Percentiles rank a stretch among this genome's conserved stretches.
Conservation (phyloP, 2,797 vertebrate genomes). For the Centropyge bicolor region DNA sequence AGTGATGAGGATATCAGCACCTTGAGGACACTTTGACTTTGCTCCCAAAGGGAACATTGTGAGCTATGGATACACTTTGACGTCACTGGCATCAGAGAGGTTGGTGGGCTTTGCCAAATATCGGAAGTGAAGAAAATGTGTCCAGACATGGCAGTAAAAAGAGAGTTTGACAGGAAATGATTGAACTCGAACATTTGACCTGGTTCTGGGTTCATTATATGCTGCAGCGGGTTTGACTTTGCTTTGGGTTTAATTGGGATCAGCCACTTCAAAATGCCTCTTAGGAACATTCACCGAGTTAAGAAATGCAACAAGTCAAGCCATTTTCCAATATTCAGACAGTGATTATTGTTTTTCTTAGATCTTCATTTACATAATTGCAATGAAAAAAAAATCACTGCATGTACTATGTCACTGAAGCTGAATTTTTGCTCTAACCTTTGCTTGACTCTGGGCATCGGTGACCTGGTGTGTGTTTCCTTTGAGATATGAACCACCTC, state of each 20-base stretch:
- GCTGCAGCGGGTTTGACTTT: not conserved
- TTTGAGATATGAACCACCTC: constrained; percentile 5
- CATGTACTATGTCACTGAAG: not conserved
- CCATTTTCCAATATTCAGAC: not conserved
- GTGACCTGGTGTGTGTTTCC: not conserved
- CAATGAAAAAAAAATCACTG: not conserved
- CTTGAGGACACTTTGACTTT: constrained; percentile 2
- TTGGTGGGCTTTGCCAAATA: not conserved
- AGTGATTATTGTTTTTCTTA: not conserved
- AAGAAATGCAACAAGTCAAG: not conserved
- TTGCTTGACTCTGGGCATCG: not conserved
- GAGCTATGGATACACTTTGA: constrained; percentile 1
- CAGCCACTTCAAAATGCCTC: not conserved
- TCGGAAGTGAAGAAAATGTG: too few relatives aligned
- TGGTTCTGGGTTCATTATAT: not conserved
- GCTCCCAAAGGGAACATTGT: not conserved
- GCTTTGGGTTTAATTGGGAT: not conserved
- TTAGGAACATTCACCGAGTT: not conserved
- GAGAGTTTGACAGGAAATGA: not conserved
- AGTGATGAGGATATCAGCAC: not conserved
- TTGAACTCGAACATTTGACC: not conserved
- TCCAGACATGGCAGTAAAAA: not conserved
- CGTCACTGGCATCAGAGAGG: too few relatives aligned
- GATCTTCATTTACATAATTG: not conserved
- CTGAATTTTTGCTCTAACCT: not conserved